These are phyloP conservation scores for Stigmatopora argus DNA, from an alignment of 2,113 vertebrate genomes.

Conservation along the genomic window DNA sequence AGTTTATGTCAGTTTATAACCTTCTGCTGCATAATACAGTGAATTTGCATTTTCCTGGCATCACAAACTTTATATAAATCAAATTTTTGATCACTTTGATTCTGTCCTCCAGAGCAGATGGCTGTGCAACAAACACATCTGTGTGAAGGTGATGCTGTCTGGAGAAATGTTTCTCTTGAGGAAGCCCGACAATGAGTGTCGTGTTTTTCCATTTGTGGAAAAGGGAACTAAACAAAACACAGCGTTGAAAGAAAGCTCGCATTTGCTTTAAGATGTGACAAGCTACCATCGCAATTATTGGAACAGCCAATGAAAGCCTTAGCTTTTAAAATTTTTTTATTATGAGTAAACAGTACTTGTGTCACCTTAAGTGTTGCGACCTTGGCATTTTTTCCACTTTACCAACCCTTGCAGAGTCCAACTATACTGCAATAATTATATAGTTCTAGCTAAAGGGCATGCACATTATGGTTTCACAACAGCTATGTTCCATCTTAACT, in stretches of 20 bases:
- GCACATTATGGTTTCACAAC: not conserved
- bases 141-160: slow-evolving; percentile 45
- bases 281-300: not conserved
- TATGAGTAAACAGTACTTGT: not conserved
- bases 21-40: slow-evolving; percentile 3
- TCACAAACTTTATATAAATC: slow-evolving; percentile 33
- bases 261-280: not conserved
- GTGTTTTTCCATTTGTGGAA: not conserved
- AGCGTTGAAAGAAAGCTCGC: not conserved
- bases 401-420: too few relatives aligned
- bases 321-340: too few relatives aligned
- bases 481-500: not conserved
- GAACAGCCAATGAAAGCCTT: not conserved
- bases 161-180: slow-evolving; percentile 2
- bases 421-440: not conserved
- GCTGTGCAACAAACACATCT: slow-evolving; percentile 35
- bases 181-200: slow-evolving; percentile 15
- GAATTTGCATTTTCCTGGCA: slow-evolving; percentile 5
- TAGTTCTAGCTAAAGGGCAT: not conserved
- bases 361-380: too few relatives aligned
- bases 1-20: slow-evolving; percentile 28
- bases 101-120: slow-evolving; percentile 52
- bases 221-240: not conserved
- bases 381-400: too few relatives aligned
- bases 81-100: slow-evolving; percentile 23